A percentile compares a stretch with the other conserved stretches of the same genome.
Conservation (phyloP, 2,888 invertebrate genomes). For the Drosophila lutescens region DNA sequence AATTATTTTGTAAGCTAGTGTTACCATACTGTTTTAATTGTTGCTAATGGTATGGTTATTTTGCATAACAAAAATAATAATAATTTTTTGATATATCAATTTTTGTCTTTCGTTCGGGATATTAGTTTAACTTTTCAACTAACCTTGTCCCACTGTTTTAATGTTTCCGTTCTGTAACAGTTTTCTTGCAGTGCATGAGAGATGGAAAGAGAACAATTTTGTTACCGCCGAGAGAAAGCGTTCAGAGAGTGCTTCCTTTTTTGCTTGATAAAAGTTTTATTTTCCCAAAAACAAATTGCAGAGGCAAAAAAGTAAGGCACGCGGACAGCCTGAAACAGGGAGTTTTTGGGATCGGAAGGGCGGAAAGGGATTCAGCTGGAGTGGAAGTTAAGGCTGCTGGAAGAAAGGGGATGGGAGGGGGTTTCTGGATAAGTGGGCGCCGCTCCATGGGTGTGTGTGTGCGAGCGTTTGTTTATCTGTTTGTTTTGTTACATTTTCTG, state of each 20-base stretch:
- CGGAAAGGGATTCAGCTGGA: constrained; percentile 8
- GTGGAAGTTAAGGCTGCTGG: constrained; percentile 8
- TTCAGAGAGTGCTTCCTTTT: constrained; percentile 29
- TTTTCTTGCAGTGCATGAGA: constrained; percentile 32
- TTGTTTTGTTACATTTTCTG: constrained; percentile 67
- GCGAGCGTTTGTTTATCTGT: constrained; percentile 54
- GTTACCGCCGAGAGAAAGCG: constrained; percentile 7
- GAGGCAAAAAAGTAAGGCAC: constrained; percentile 36
- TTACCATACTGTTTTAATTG: too few relatives aligned
- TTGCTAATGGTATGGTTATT: too few relatives aligned
- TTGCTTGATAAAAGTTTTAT: constrained; percentile 60
- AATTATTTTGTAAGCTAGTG: too few relatives aligned
- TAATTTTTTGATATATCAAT: background rate
- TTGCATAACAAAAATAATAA: background rate
- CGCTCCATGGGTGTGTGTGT: constrained; percentile 26
- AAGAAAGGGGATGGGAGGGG: constrained; percentile 4
- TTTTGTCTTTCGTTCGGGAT: too few relatives aligned
- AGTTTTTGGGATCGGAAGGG: constrained; percentile 4
- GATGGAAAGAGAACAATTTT: constrained; percentile 25
- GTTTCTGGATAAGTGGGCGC: constrained; percentile 52
- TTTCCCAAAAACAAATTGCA: constrained; percentile 63
- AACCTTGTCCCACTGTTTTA: constrained; percentile 5
- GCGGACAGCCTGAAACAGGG: constrained; percentile 41
- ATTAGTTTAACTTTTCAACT: background rate
- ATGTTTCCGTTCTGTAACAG: too few relatives aligned